Percentiles rank a stretch among this genome's conserved stretches.
These are phyloP conservation scores for Phyllotreta cruciferae DNA, from an alignment of 2,888 invertebrate genomes.

Conservation along the genomic window DNA sequence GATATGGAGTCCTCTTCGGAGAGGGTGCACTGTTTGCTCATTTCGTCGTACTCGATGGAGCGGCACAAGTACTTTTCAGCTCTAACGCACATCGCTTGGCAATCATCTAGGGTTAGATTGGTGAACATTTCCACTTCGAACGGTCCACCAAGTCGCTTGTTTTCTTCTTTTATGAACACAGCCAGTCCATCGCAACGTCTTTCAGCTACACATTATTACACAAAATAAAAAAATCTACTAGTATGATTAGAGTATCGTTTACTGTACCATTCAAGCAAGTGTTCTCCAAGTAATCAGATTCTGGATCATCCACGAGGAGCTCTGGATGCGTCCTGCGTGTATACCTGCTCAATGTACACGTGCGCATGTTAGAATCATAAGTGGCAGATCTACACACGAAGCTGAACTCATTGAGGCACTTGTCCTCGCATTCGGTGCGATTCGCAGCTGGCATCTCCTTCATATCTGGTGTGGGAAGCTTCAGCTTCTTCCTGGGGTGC, in stretches of 20 bases:
- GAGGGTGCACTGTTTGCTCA: conserved; percentile 85
- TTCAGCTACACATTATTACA: conserved; percentile 79
- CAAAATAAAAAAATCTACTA: too few relatives aligned
- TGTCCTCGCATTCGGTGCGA: conserved; percentile 88
- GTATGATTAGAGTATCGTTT: too few relatives aligned
- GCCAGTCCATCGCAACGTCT: conserved; percentile 85
- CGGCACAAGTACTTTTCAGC: conserved; percentile 91
- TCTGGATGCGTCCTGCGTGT: conserved; percentile 88
- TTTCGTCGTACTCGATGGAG: conserved; percentile 88
- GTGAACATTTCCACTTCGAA: conserved; percentile 88
- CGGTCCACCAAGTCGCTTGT: conserved; percentile 84
- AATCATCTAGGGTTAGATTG: conserved; percentile 86
- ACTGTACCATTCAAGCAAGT: conserved; percentile 90
- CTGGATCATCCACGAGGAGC: conserved; percentile 82
- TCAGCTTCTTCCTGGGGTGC: conserved; percentile 83
- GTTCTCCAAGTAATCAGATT: conserved; percentile 89
- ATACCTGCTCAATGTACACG: conserved; percentile 81
- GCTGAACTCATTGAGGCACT: conserved; percentile 86
- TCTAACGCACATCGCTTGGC: conserved; percentile 84
- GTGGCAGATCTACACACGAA: conserved; percentile 89
- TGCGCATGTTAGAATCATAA: conserved; percentile 78
- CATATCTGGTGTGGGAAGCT: conserved; percentile 79
- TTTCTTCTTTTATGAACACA: conserved; percentile 89
- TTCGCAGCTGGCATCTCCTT: conserved; percentile 87
- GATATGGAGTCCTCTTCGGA: conserved; percentile 92